These are phyloP conservation scores for Ennomos quercinarius DNA, from an alignment of 2,888 invertebrate genomes.

Conservation along the genomic window DNA sequence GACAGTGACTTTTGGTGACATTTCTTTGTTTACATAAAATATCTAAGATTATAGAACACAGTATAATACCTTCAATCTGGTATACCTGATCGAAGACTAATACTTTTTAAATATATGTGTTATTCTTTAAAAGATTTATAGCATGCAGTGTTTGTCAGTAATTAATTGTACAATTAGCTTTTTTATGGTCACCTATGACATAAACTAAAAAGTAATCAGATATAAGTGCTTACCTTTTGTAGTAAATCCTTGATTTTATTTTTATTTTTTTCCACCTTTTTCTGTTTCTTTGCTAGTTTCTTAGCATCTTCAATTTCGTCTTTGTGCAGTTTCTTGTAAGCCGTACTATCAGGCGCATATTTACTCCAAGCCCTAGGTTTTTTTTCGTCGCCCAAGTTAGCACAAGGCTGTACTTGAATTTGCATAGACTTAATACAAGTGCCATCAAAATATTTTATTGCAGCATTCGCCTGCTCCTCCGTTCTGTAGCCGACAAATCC, in stretches of 20 bases:
- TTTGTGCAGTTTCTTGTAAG: constrained; percentile 84
- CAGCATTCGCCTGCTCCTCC: constrained; percentile 91
- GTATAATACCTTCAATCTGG: too few species aligned
- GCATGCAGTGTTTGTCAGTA: too few species aligned
- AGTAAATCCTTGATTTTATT: constrained; percentile 88
- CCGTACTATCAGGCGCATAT: constrained; percentile 92
- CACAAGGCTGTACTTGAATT: constrained; percentile 91
- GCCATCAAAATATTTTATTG: constrained; percentile 92
- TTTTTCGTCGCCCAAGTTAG: constrained; percentile 87
- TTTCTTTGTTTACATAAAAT: too few species aligned
- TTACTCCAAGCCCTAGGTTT: constrained; percentile 98
- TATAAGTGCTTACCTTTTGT: constrained; percentile 81
- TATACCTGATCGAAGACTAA: too few species aligned
- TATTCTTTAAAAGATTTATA: too few species aligned
- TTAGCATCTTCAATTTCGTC: constrained; percentile 59
- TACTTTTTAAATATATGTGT: too few species aligned
- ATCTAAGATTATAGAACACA: too few species aligned
- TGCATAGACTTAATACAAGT: constrained; percentile 93
- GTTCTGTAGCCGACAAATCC: constrained; percentile 96
- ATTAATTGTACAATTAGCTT: too few species aligned
- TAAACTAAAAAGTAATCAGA: too few species aligned
- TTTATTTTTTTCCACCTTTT: constrained; percentile 69
- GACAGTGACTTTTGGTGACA: too few species aligned
- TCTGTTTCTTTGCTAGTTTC: constrained; percentile 57
- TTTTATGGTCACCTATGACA: too few species aligned